Evolutionary conservation across 2,888 invertebrate genomes (phyloP).

Genomic region (Piscicola geometra): DNA sequence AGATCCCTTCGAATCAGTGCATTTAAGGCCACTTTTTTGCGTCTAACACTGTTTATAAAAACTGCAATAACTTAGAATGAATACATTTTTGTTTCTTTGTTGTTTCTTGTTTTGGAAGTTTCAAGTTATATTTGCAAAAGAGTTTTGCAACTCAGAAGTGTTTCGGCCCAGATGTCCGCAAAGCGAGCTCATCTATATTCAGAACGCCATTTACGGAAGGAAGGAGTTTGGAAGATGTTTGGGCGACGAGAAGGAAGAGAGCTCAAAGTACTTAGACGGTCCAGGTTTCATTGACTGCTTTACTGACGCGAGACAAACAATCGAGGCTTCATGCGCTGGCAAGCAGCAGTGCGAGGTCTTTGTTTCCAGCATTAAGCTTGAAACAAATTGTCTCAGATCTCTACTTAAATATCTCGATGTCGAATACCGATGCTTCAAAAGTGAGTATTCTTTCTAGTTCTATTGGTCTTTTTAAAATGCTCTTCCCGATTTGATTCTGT

Average conservation of each 20-base stretch:
- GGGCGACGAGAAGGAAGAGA: neutral
- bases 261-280: neutral
- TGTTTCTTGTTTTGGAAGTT: too few species aligned
- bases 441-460: neutral
- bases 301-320: slow-evolving; percentile 1
- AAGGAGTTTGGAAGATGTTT: slow-evolving; percentile 29
- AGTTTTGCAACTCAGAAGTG: neutral
- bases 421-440: slow-evolving; percentile 9
- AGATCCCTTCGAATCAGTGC: too few species aligned
- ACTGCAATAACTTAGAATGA: neutral
- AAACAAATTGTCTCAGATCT: neutral
- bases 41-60: too few species aligned
- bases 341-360: slow-evolving; percentile 15
- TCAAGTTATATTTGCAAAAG: too few species aligned
- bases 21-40: too few species aligned
- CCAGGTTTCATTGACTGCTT: slow-evolving; percentile 18
- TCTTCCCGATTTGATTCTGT: too few species aligned
- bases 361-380: neutral
- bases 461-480: too few species aligned
- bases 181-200: slow-evolving; percentile 20
- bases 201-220: slow-evolving; percentile 29
- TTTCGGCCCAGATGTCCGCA: slow-evolving; percentile 2
- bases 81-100: too few species aligned
- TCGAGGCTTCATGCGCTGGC: slow-evolving; percentile 26
- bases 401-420: neutral